phyloP scores from a whole-genome alignment of 2,888 invertebrate genomes.

The Branchellion lobata region DNA sequence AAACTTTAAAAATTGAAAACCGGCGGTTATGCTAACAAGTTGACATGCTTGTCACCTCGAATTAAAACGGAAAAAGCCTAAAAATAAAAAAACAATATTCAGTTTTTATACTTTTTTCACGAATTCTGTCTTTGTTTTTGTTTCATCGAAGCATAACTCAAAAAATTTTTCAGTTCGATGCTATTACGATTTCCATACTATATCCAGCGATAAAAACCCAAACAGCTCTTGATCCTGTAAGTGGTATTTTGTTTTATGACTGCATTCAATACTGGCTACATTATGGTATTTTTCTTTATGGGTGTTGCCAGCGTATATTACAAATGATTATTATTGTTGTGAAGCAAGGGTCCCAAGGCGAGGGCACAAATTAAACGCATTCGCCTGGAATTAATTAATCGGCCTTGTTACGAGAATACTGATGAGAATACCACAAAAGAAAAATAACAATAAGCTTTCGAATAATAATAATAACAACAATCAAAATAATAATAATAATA shows the following conservation, averaged over 20 bases:
- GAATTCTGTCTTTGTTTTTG: too few species aligned
- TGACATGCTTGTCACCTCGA: too few species aligned
- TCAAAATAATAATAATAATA: background rate
- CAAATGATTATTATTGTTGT: constrained; percentile 13
- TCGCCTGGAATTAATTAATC: constrained; percentile 15
- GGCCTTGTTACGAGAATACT: constrained; percentile 14
- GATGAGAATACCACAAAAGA: background rate
- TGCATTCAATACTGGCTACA: background rate
- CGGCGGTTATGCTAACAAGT: too few species aligned
- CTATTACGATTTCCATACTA: background rate
- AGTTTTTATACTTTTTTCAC: too few species aligned
- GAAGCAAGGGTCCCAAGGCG: background rate
- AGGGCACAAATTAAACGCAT: constrained; percentile 4
- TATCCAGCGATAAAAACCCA: background rate
- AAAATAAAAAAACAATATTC: too few species aligned
- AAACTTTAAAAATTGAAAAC: too few species aligned
- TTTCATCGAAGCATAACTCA: too few species aligned
- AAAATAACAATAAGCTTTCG: background rate
- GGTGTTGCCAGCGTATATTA: background rate
- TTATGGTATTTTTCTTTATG: constrained; percentile 7
- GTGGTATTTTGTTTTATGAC: constrained; percentile 10
- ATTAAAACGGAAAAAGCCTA: too few species aligned
- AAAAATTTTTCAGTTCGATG: too few species aligned
- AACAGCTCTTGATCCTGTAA: background rate
- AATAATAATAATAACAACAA: background rate